Evolutionary conservation across 2,113 vertebrate genomes (phyloP).

Genomic region (Gadus chalcogrammus): DNA sequence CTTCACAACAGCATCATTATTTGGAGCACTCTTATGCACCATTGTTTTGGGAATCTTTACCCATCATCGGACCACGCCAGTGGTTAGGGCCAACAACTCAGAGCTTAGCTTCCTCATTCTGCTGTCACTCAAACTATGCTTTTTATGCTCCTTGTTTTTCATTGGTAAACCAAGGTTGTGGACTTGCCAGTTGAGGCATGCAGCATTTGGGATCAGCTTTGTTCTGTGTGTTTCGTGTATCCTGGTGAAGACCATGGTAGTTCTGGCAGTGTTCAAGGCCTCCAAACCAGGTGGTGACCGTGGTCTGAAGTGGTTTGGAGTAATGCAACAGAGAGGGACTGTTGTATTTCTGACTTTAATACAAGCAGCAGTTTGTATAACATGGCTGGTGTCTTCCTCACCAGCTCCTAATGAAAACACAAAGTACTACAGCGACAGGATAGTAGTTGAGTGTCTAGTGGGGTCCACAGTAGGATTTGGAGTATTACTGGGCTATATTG

Average conservation of each 20-base stretch:
- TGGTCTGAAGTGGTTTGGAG: conserved; percentile 63
- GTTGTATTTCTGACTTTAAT: conserved; percentile 56
- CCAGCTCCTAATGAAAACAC: conserved; percentile 43
- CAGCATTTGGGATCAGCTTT: conserved; percentile 37
- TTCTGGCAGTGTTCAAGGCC: conserved; percentile 30
- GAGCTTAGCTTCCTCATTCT: conserved; percentile 65
- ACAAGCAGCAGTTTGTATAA: conserved; percentile 59
- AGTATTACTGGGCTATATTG: conserved; percentile 43
- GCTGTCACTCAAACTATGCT: conserved; percentile 53
- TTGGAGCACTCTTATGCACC: conserved; percentile 49
- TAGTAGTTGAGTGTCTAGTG: conserved; percentile 29
- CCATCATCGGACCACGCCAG: conserved; percentile 52
- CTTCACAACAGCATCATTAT: conserved; percentile 49
- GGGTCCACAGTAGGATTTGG: conserved; percentile 28
- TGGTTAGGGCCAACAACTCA: conserved; percentile 68
- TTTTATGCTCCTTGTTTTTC: conserved; percentile 55
- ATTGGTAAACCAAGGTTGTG: conserved; percentile 45
- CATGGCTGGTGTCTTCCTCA: conserved; percentile 54
- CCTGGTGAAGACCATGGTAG: conserved; percentile 68
- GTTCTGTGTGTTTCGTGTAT: conserved; percentile 35
- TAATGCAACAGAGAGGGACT: conserved; percentile 61
- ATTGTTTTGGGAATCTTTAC: conserved; percentile 51
- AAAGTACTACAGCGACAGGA: conserved; percentile 30
- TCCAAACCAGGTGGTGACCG: conserved; percentile 23
- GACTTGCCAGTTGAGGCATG: conserved; percentile 58